Base-by-base conservation (phyloP, 2,888 invertebrate genomes). In the Saturnia pavonia region DNA sequence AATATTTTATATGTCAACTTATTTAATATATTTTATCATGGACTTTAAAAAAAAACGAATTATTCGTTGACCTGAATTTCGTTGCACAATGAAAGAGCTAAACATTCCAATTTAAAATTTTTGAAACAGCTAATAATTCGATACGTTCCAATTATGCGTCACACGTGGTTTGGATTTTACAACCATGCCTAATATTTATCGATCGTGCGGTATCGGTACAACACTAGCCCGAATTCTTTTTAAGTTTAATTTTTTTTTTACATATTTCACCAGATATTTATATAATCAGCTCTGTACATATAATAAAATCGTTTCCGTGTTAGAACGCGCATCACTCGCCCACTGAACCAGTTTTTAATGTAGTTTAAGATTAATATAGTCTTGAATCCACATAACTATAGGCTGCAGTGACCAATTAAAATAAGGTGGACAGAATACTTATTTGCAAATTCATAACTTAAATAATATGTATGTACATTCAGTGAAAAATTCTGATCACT, bases 111-210 rank as follows among this genome's bases (percentile, higher is more conserved):
- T 65, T 40, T 34, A 1, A 65, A 40, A 65, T 65, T 40, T 40
- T 9, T 3, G 40, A 65, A 65, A 65, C 65, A 65, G 65, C 65
- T 65, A 65, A 65, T 40, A 34, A 65, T 65, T 65, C 34, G 65
- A n/a, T 65, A 65, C 65, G 65, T 65, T 65, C 65, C 40, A 65
- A 65, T 40, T 65, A 40, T 1, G 19, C 65, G 65, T 40, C 65
- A 65, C n/a, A 65, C 40, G n/a, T 65, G 65, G 40, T 40, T 40
- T 40, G 40, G n/a, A 19, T 65, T 40, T 40, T 65, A 65, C 40
- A n/a, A 65, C 65, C 65, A 40, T 65, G 40, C 2, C 65, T 40
- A 40, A 65, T 65, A n/a, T 40, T 60, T 60, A 27, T 27, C 25
- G 27, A 60, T 60, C 14, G 34, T 14, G 11, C 57, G 57, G 27